Evolutionary conservation across 2,888 invertebrate species (phyloP).

Genomic region (Trachelus stipa): DNA sequence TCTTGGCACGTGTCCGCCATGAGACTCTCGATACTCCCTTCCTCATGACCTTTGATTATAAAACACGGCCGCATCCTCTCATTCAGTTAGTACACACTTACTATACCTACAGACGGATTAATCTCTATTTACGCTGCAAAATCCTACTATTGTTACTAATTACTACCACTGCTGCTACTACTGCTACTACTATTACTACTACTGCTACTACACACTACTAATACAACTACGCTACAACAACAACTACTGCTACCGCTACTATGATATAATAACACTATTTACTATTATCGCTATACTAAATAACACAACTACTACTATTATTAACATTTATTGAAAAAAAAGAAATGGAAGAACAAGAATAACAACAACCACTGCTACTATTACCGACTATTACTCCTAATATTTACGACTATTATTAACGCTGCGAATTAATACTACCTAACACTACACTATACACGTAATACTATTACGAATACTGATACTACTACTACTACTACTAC

Average conservation of each 20-base stretch:
- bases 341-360: not conserved
- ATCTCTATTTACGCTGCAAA: slow-evolving; percentile 11
- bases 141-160: slow-evolving; percentile 18
- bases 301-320: slow-evolving; percentile 24
- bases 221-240: slow-evolving; percentile 35
- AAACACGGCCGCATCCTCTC: too few relatives aligned
- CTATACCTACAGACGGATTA: too few relatives aligned
- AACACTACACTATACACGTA: slow-evolving; percentile 28
- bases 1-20: too few relatives aligned
- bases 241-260: slow-evolving; percentile 23
- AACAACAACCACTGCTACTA: slow-evolving; percentile 31
- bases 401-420: slow-evolving; percentile 20
- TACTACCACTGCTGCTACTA: slow-evolving; percentile 11
- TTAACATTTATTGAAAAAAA: slow-evolving; percentile 7
- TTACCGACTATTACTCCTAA: slow-evolving; percentile 26
- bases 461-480: slow-evolving; percentile 41
- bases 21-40: too few relatives aligned
- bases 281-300: slow-evolving; percentile 24
- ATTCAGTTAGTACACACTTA: too few relatives aligned
- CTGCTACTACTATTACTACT: slow-evolving; percentile 23
- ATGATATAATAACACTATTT: slow-evolving; percentile 6
- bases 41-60: too few relatives aligned
- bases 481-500: slow-evolving; percentile 34
- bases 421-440: slow-evolving; percentile 24
- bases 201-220: slow-evolving; percentile 25